Evolutionary conservation across 2,113 vertebrate genomes (phyloP).

Genomic region (Chroicocephalus ridibundus): DNA sequence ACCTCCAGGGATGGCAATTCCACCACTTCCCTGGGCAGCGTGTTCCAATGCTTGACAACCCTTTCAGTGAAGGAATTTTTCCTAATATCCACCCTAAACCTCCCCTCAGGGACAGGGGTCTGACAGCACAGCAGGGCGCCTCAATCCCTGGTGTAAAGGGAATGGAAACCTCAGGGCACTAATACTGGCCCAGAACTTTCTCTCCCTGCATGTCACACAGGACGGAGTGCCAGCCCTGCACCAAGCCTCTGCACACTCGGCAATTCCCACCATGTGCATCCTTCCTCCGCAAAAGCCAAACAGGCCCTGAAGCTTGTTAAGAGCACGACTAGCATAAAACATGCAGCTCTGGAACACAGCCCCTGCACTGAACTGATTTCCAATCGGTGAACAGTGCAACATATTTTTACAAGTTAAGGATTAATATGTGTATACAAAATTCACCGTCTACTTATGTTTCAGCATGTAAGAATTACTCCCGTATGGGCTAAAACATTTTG

Average conservation of each 20-base stretch:
- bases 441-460: not conserved
- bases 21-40: not conserved
- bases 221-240: rapidly evolving
- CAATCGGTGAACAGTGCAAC: not conserved
- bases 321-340: not conserved
- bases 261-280: not conserved
- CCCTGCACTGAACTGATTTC: not conserved
- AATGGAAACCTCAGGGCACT: not conserved
- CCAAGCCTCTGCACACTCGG: not conserved
- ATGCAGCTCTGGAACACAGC: not conserved
- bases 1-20: not conserved
- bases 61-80: not conserved
- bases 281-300: not conserved
- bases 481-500: not conserved
- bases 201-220: rapidly evolving
- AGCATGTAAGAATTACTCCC: not conserved
- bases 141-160: not conserved
- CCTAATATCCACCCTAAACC: not conserved
- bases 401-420: not conserved
- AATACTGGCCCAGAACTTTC: rapidly evolving
- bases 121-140: not conserved
- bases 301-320: no score
- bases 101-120: not conserved
- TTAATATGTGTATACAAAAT: not conserved
- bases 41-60: not conserved